A percentile compares a stretch with the other conserved stretches of the same genome.
Conservation (phyloP, 92 coral and sea anemone species). For the Plumapathes pennacea region DNA sequence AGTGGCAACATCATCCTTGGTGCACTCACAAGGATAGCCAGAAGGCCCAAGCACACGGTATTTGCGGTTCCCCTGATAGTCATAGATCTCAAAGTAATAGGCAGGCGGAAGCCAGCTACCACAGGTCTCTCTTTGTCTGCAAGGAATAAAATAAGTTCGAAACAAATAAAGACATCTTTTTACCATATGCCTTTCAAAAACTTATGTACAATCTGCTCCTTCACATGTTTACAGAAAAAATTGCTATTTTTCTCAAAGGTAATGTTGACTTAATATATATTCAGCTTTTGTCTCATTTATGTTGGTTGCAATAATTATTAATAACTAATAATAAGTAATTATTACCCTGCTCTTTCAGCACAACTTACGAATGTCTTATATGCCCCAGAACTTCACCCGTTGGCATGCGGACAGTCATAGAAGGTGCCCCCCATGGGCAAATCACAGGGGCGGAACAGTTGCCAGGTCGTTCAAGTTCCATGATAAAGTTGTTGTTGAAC, state of each 20-base stretch:
- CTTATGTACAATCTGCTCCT: too few species aligned
- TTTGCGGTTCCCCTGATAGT: slow-evolving; percentile 47
- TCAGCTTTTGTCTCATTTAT: too few species aligned
- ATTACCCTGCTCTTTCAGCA: neutral
- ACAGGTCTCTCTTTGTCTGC: slow-evolving; percentile 90
- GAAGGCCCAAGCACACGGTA: slow-evolving; percentile 71
- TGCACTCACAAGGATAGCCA: slow-evolving; percentile 86
- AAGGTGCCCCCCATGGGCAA: slow-evolving; percentile 83
- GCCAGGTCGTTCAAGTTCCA: slow-evolving; percentile 88
- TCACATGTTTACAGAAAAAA: too few species aligned
- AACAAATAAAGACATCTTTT: too few species aligned
- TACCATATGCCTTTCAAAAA: too few species aligned
- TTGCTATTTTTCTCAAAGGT: too few species aligned
- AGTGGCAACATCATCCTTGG: slow-evolving; percentile 22
- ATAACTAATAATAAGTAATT: neutral
- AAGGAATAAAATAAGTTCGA: too few species aligned
- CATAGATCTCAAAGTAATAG: slow-evolving; percentile 65
- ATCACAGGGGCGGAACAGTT: slow-evolving; percentile 68
- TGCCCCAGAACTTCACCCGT: slow-evolving; percentile 85
- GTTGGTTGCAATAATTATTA: neutral
- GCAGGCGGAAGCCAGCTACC: slow-evolving; percentile 81
- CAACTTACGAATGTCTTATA: slow-evolving; percentile 77
- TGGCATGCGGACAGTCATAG: slow-evolving; percentile 70
- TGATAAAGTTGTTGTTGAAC: slow-evolving; percentile 31
- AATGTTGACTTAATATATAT: too few species aligned